Conservation (phyloP, 2,113 vertebrate genomes). For the Meles meles region DNA sequence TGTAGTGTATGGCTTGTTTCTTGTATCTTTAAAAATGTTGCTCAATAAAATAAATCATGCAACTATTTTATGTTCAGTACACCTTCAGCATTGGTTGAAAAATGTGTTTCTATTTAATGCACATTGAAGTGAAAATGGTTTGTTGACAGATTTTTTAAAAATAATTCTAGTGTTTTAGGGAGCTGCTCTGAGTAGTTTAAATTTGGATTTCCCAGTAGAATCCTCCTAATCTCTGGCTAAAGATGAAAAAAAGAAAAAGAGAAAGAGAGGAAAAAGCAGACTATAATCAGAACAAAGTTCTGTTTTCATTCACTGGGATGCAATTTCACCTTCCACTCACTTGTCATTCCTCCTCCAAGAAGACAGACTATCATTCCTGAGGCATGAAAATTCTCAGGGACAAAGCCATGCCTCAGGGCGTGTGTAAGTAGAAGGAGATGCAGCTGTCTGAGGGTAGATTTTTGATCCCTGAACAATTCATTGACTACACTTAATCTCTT, state of each 20-base stretch:
- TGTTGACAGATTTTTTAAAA: neutral
- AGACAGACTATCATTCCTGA: conserved; percentile 5
- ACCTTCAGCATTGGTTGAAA: conserved; percentile 63
- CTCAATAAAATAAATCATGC: conserved; percentile 74
- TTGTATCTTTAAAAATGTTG: conserved; percentile 73
- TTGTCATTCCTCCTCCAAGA: neutral
- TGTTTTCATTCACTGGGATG: neutral
- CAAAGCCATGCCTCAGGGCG: neutral
- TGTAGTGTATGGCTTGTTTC: conserved; percentile 73
- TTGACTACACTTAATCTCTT: neutral
- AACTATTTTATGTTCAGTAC: conserved; percentile 74
- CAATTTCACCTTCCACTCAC: neutral
- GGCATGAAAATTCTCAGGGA: conserved; percentile 51
- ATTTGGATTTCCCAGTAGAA: neutral
- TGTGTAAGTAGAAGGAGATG: neutral
- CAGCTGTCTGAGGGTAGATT: neutral
- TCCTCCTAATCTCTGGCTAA: neutral
- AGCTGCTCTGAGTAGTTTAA: conserved; percentile 45
- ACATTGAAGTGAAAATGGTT: conserved; percentile 31
- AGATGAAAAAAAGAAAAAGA: neutral
- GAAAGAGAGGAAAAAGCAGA: neutral
- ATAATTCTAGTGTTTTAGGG: conserved; percentile 10
- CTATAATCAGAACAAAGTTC: neutral
- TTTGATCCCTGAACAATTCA: conserved; percentile 33
- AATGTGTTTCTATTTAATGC: conserved; percentile 30